Conservation (phyloP, 1,140 invertebrate genomes). For the Calliphora vicina region DNA sequence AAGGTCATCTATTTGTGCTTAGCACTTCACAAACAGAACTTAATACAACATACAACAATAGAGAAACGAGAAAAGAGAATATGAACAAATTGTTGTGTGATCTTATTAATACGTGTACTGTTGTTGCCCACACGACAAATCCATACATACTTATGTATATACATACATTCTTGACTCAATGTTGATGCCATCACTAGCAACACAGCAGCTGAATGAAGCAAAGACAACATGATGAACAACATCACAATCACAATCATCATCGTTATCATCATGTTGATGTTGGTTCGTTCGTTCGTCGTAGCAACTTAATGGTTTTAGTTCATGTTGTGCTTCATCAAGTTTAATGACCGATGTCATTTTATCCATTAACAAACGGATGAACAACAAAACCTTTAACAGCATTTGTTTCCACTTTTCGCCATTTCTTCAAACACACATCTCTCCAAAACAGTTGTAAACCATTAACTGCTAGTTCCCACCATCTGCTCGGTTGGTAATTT, state of each 20-base stretch:
- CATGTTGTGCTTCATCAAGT: slow-evolving; percentile 25
- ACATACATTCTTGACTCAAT: no score
- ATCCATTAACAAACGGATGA: slow-evolving; percentile 31
- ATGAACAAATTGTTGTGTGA: background rate
- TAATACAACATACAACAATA: background rate
- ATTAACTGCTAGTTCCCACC: slow-evolving; percentile 22
- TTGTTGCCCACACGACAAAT: no score
- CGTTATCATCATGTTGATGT: background rate
- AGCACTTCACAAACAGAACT: background rate
- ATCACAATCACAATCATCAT: background rate
- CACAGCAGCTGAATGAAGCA: no score
- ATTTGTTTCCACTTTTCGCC: background rate
- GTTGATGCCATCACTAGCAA: no score
- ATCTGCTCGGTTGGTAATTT: slow-evolving; percentile 1
- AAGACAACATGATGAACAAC: background rate
- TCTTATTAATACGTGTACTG: background rate
- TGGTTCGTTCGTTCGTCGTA: background rate
- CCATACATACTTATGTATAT: no score
- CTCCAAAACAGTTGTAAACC: background rate
- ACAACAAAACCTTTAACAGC: background rate
- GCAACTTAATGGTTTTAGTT: slow-evolving; percentile 27
- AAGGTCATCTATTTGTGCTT: background rate
- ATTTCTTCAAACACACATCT: background rate
- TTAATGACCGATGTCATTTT: slow-evolving; percentile 33
- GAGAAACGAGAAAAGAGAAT: no score